These are phyloP conservation scores for Triops cancriformis DNA, from an alignment of 1,140 invertebrate species.

Conservation along the genomic window DNA sequence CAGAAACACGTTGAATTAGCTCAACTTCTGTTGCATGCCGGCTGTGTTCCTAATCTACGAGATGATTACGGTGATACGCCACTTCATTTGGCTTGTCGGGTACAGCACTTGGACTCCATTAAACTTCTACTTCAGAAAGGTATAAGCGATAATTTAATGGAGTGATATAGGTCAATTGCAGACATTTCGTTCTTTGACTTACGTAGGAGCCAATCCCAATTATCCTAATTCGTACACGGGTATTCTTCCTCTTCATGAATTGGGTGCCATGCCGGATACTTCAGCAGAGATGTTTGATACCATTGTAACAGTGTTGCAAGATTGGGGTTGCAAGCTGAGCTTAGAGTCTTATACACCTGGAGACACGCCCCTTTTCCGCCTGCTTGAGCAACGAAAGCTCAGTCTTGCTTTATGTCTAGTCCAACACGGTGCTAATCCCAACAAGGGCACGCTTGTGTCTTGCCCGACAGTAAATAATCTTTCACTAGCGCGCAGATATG, in stretches of 20 bases:
- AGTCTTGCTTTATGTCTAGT: slow-evolving; percentile 42
- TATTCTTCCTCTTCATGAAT: slow-evolving; percentile 47
- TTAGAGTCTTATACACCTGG: slow-evolving; percentile 41
- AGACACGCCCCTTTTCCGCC: slow-evolving; percentile 44
- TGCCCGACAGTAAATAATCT: slow-evolving; percentile 38
- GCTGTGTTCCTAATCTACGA: slow-evolving; percentile 45
- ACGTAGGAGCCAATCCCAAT: slow-evolving; percentile 47
- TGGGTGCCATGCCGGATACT: slow-evolving; percentile 39
- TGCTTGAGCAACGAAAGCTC: slow-evolving; percentile 41
- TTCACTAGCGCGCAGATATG: slow-evolving; percentile 39
- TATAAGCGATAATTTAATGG: slow-evolving; percentile 32
- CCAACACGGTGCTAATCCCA: slow-evolving; percentile 42
- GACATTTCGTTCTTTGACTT: slow-evolving; percentile 25
- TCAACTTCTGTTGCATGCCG: slow-evolving; percentile 42
- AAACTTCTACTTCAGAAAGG: slow-evolving; percentile 44
- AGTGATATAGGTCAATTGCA: not conserved
- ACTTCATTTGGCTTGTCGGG: slow-evolving; percentile 51
- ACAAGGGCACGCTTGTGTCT: slow-evolving; percentile 34
- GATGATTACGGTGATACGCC: slow-evolving; percentile 50
- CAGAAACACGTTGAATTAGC: slow-evolving; percentile 45
- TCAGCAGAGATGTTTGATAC: slow-evolving; percentile 38
- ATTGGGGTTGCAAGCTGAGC: slow-evolving; percentile 41
- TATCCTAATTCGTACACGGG: slow-evolving; percentile 48
- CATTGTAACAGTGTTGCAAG: slow-evolving; percentile 43
- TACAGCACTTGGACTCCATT: slow-evolving; percentile 45